A percentile compares a stretch with the other conserved stretches of the same genome.
These are phyloP conservation scores for Mormyrus proboscirostris DNA, from an alignment of 2,797 vertebrate species.

Conservation along the genomic window DNA sequence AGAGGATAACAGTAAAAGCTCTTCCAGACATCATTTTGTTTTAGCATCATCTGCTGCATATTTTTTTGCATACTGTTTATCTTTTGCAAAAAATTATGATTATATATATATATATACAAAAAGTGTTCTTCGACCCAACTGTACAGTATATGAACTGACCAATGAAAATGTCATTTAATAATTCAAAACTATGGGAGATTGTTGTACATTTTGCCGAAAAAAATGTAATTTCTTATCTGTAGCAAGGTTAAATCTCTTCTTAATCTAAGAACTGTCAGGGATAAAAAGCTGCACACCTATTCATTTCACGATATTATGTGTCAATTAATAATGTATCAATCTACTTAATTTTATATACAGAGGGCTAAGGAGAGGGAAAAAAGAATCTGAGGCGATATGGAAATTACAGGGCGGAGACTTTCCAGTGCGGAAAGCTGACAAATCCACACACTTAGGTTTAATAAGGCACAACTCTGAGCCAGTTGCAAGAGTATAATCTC, in stretches of 20 bases:
- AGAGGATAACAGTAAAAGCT: not conserved
- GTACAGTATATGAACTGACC: not conserved
- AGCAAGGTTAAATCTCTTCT: not conserved
- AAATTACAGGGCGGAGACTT: conserved; percentile 12
- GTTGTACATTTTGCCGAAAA: not conserved
- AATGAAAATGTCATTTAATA: conserved; percentile 11
- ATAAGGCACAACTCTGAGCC: conserved; percentile 28
- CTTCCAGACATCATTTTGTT: not conserved
- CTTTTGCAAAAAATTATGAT: not conserved
- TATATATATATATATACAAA: not conserved
- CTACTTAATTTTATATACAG: conserved; percentile 18
- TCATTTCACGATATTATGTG: not conserved
- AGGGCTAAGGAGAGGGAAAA: not conserved
- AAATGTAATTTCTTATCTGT: not conserved
- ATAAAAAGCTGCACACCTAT: not conserved
- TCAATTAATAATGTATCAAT: conserved; percentile 23
- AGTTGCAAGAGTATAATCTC: conserved; percentile 22
- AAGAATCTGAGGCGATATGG: not conserved
- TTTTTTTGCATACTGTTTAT: not conserved
- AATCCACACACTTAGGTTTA: conserved; percentile 21
- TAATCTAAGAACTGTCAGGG: not conserved
- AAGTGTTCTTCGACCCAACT: not conserved
- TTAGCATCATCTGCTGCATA: not conserved
- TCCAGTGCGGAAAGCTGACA: conserved; percentile 8
- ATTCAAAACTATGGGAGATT: conserved; percentile 20